Conservation (phyloP, 2,113 vertebrate genomes). For the Hemichromis elongatus region DNA sequence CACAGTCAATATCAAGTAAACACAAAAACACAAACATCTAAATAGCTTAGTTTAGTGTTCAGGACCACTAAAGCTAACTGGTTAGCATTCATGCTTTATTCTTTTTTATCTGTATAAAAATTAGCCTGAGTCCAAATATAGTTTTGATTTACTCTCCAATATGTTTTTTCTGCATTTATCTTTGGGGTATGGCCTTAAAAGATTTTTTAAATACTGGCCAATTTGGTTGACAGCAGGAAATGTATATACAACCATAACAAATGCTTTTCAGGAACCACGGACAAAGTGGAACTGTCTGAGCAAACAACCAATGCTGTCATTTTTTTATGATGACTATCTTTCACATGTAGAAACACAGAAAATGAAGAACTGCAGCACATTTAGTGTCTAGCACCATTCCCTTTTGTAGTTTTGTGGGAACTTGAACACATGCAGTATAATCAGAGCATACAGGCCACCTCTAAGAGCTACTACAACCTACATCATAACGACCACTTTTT, state of each 20-base stretch:
- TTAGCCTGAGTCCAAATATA: background rate
- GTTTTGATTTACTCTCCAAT: background rate
- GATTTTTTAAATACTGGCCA: background rate
- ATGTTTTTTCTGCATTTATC: background rate
- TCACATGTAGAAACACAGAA: background rate
- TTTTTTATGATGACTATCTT: background rate
- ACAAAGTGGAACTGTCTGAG: background rate
- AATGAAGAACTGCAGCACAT: background rate
- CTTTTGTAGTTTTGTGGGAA: constrained; percentile 49
- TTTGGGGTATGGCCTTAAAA: background rate
- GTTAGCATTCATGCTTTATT: background rate
- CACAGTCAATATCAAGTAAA: background rate
- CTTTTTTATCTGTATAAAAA: background rate
- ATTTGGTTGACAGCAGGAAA: background rate
- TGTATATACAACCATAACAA: background rate
- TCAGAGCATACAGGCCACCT: background rate
- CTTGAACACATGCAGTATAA: constrained; percentile 46
- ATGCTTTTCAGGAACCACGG: background rate
- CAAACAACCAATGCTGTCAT: background rate
- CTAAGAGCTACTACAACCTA: constrained; percentile 8
- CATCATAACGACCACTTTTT: constrained; percentile 38
- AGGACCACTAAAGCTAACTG: background rate
- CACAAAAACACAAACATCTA: background rate
- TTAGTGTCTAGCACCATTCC: background rate
- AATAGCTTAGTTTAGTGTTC: too few species aligned